These are phyloP conservation scores for Orycteropus afer DNA, from an alignment of 2,113 vertebrate species.

Conservation along the genomic window DNA sequence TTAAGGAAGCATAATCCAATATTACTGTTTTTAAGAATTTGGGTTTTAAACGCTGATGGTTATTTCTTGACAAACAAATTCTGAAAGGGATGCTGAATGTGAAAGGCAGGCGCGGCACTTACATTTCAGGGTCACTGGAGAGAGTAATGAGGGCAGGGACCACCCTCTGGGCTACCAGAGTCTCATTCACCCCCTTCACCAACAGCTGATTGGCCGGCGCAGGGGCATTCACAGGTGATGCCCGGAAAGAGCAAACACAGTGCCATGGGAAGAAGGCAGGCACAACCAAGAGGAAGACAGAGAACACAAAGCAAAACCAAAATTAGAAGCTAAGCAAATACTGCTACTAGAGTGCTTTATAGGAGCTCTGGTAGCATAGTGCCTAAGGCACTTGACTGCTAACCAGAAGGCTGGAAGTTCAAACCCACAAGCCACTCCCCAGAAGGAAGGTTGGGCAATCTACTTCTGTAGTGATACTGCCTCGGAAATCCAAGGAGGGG, in stretches of 20 bases:
- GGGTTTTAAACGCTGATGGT: constrained; percentile 80
- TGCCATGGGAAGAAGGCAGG: constrained; percentile 89
- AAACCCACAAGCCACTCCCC: too few relatives aligned
- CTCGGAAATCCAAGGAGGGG: too few relatives aligned
- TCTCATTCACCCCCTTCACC: constrained; percentile 99
- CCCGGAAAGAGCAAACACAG: constrained; percentile 93
- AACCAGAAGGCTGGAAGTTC: too few relatives aligned
- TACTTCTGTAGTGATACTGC: too few relatives aligned
- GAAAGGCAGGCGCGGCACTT: constrained; percentile 92
- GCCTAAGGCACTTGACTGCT: too few relatives aligned
- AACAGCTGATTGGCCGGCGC: constrained; percentile 96
- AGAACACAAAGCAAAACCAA: constrained; percentile 91
- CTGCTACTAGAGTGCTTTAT: constrained; percentile 86
- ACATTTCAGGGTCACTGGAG: constrained; percentile 99
- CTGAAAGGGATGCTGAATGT: constrained; percentile 85
- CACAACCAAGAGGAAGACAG: constrained; percentile 84
- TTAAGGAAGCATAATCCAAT: not conserved
- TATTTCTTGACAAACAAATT: constrained; percentile 85
- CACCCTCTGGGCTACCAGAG: constrained; percentile 99
- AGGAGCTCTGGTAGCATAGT: too few relatives aligned
- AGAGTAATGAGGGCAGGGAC: constrained; percentile 99
- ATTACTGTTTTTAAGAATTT: not conserved
- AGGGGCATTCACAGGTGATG: constrained; percentile 90
- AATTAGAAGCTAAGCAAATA: constrained; percentile 91
- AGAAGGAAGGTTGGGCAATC: too few relatives aligned